Percentiles rank a stretch among this genome's conserved stretches.
phyloP scores from a whole-genome alignment of 2,797 vertebrate species.

The Myotis daubentonii region DNA sequence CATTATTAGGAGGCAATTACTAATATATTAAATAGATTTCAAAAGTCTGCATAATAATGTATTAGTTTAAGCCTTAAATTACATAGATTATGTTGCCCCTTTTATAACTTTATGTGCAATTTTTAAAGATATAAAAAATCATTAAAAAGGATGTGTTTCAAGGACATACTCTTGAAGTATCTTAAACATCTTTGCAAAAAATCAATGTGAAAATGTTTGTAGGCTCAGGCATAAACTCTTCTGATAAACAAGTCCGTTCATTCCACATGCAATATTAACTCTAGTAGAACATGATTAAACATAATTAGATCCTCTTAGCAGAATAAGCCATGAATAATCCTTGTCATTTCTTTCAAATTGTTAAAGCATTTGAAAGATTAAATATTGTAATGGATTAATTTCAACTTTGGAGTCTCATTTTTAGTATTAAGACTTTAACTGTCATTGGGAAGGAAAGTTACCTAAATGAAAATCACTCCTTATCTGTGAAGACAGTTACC shows the following conservation, averaged over 20 bases:
- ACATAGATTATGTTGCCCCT: neutral
- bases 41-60: conserved; percentile 43
- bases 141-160: neutral
- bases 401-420: conserved; percentile 61
- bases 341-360: conserved; percentile 49
- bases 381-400: conserved; percentile 53
- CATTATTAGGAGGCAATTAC: conserved; percentile 44
- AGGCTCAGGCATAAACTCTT: conserved; percentile 13
- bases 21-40: conserved; percentile 63
- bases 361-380: conserved; percentile 57
- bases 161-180: neutral
- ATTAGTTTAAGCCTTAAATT: conserved; percentile 59
- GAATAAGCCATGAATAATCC: conserved; percentile 58
- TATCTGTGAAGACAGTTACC: neutral
- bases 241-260: conserved; percentile 51
- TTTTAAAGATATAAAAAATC: conserved; percentile 35
- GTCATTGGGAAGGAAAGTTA: neutral
- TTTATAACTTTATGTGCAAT: neutral
- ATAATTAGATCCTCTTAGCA: conserved; percentile 64
- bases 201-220: conserved; percentile 33
- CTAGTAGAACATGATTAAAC: conserved; percentile 41
- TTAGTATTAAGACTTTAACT: conserved; percentile 44
- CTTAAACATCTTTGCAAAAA: neutral
- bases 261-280: conserved; percentile 48
- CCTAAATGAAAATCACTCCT: conserved; percentile 38